These are phyloP conservation scores for Hylaea fasciaria DNA, from an alignment of 2,888 invertebrate species.

Conservation along the genomic window DNA sequence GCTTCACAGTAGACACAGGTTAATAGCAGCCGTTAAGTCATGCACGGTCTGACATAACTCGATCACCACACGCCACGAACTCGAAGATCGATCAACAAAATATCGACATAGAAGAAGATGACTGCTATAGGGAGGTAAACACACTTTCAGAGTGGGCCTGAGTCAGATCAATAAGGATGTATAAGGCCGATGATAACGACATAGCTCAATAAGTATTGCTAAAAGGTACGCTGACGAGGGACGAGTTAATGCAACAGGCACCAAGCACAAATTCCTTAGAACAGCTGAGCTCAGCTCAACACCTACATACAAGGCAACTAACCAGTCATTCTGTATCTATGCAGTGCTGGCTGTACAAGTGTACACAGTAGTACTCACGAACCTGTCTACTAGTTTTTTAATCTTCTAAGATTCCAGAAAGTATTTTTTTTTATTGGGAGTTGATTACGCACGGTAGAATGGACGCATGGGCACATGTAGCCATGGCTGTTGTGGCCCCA, in stretches of 20 bases:
- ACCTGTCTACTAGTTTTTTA: constrained; percentile 18
- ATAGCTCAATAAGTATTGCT: too few relatives aligned
- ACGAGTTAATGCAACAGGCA: constrained; percentile 6
- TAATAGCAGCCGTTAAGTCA: too few relatives aligned
- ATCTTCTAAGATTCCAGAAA: constrained; percentile 19
- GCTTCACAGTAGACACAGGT: background rate
- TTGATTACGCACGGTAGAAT: constrained; percentile 27
- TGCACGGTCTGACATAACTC: too few relatives aligned
- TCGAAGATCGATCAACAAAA: too few relatives aligned
- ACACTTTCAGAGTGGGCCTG: too few relatives aligned
- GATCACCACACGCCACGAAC: too few relatives aligned
- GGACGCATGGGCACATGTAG: constrained; percentile 11
- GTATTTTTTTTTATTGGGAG: constrained; percentile 23
- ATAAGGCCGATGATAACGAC: too few relatives aligned
- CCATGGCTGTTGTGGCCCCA: constrained; percentile 5
- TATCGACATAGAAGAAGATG: too few relatives aligned
- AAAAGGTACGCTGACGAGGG: background rate
- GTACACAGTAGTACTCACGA: constrained; percentile 2
- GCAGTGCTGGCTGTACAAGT: background rate
- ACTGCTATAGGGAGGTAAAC: too few relatives aligned
- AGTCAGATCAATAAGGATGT: too few relatives aligned
- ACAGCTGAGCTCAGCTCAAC: constrained; percentile 2
- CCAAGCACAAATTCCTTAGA: constrained; percentile 16
- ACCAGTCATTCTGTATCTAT: constrained; percentile 14
- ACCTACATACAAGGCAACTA: constrained; percentile 24